A percentile compares a stretch with the other conserved stretches of the same genome.
These are phyloP conservation scores for Synchiropus splendidus DNA, from an alignment of 2,113 vertebrate species.

Conservation along the genomic window DNA sequence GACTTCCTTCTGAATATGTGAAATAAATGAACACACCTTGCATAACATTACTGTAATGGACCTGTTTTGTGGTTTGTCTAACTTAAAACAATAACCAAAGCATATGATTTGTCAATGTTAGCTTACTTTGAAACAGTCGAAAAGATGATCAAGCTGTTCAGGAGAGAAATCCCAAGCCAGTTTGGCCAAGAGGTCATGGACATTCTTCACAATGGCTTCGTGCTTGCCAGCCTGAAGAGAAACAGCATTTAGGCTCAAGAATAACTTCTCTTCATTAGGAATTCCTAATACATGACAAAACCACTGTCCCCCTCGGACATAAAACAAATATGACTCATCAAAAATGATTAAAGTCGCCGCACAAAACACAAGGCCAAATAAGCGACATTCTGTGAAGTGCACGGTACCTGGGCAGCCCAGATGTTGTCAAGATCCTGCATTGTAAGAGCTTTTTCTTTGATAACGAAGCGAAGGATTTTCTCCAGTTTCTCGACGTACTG, in stretches of 20 bases:
- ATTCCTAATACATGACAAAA: too few species aligned
- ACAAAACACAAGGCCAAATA: too few species aligned
- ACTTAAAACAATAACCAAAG: too few species aligned
- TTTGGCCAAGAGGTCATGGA: slow-evolving; percentile 95
- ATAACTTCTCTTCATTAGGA: not conserved
- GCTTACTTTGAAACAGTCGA: slow-evolving; percentile 97
- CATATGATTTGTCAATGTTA: not conserved
- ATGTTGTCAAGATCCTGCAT: slow-evolving; percentile 98
- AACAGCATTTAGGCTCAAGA: slow-evolving; percentile 9
- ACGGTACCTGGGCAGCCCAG: slow-evolving; percentile 94
- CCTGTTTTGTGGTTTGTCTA: too few species aligned
- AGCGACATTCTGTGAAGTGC: not conserved
- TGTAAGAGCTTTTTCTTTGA: slow-evolving; percentile 97
- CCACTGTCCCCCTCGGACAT: too few species aligned
- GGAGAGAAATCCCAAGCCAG: slow-evolving; percentile 98
- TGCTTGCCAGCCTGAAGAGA: slow-evolving; percentile 87
- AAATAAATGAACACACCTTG: too few species aligned
- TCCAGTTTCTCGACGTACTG: slow-evolving; percentile 99
- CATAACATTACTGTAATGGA: too few species aligned
- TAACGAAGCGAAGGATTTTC: slow-evolving; percentile 98
- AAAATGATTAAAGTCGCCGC: too few species aligned
- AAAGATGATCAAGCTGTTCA: slow-evolving; percentile 97
- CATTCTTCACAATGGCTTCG: slow-evolving; percentile 98
- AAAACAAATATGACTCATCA: too few species aligned
- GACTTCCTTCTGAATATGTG: too few species aligned